These are phyloP conservation scores for Catocala fraxini DNA, from an alignment of 2,888 invertebrate genomes.

Conservation along the genomic window DNA sequence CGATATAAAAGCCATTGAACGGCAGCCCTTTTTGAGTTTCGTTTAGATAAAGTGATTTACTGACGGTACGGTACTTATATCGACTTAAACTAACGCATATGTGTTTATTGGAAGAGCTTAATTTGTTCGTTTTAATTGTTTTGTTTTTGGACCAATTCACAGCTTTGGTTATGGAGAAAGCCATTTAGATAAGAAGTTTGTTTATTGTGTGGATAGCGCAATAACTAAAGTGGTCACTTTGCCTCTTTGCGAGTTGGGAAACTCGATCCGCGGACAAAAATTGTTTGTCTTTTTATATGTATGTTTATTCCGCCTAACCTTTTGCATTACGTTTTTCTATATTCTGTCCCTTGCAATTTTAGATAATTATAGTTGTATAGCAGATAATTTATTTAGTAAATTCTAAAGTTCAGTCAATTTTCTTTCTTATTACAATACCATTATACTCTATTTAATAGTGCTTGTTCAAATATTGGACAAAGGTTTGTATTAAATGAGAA, in stretches of 20 bases:
- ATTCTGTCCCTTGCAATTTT: too few relatives aligned
- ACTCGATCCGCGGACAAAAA: too few relatives aligned
- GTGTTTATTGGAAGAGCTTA: constrained; percentile 37
- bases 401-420: too few relatives aligned
- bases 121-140: constrained; percentile 26
- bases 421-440: too few relatives aligned
- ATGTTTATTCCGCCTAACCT: too few relatives aligned
- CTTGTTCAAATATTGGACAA: constrained; percentile 60
- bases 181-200: background rate
- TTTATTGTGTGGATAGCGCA: background rate
- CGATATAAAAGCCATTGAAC: constrained; percentile 70
- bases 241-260: too few relatives aligned
- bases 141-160: constrained; percentile 14
- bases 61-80: constrained; percentile 42
- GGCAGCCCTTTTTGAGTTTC: constrained; percentile 67
- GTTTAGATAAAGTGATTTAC: constrained; percentile 71
- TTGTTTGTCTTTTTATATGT: too few relatives aligned
- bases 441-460: background rate
- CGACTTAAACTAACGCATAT: constrained; percentile 36
- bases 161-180: background rate
- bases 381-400: too few relatives aligned
- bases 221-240: too few relatives aligned
- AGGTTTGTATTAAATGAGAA: constrained; percentile 66
- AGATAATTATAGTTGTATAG: too few relatives aligned
- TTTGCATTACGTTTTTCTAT: too few relatives aligned